Conservation (phyloP, 1,140 invertebrate genomes). For the Chelonus insularis region DNA sequence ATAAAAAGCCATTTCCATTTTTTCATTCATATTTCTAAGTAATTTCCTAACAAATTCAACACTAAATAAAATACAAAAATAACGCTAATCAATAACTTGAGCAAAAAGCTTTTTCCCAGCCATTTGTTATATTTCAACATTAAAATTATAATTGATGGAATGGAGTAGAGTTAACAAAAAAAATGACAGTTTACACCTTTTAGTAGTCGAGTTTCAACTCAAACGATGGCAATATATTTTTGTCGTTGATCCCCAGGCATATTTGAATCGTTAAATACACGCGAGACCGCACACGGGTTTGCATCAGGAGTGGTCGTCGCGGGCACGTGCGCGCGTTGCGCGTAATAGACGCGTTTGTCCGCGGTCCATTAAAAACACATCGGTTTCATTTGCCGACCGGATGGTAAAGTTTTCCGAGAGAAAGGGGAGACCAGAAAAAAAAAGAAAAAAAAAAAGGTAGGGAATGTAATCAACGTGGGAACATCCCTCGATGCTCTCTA, state of each 20-base stretch:
- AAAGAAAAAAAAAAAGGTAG: conserved; percentile 6
- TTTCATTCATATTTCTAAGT: too few species aligned
- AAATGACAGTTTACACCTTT: not conserved
- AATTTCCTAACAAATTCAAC: too few species aligned
- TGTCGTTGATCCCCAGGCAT: conserved; percentile 21
- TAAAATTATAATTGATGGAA: too few species aligned
- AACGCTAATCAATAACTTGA: too few species aligned
- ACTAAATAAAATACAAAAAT: too few species aligned
- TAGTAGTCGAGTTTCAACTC: not conserved
- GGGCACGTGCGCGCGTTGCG: conserved; percentile 26
- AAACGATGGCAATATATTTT: conserved; percentile 33
- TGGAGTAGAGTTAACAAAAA: too few species aligned
- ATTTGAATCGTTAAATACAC: conserved; percentile 27
- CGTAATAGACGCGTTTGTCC: conserved; percentile 39
- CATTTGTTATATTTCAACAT: too few species aligned
- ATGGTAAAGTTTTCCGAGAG: conserved; percentile 8
- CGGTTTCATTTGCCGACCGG: conserved; percentile 40
- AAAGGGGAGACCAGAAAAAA: not conserved
- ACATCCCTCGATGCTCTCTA: not conserved
- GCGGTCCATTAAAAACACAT: conserved; percentile 46
- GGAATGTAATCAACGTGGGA: not conserved
- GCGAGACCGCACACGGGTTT: conserved; percentile 22
- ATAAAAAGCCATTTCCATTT: too few species aligned
- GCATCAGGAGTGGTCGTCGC: conserved; percentile 3
- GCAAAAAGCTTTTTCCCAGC: too few species aligned